phyloP scores from a whole-genome alignment of 2,113 vertebrate genomes.

The Cathartes aura region DNA sequence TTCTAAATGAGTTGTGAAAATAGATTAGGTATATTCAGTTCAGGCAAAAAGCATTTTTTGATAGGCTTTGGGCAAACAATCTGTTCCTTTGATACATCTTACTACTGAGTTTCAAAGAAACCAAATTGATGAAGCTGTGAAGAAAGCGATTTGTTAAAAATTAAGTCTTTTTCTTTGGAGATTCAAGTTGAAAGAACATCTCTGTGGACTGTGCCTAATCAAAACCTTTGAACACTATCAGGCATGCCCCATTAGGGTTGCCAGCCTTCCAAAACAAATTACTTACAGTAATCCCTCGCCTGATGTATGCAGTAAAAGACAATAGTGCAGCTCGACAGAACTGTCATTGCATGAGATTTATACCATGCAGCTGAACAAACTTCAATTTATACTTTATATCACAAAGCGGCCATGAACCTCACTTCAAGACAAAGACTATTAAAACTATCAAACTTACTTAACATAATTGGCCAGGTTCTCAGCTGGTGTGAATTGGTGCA shows the following conservation, averaged over 20 bases:
- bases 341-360: constrained; percentile 73
- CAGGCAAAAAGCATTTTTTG: not conserved
- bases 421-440: constrained; percentile 54
- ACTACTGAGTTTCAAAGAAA: constrained; percentile 57
- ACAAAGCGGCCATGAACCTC: constrained; percentile 65
- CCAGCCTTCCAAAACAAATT: constrained; percentile 74
- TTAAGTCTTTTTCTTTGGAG: constrained; percentile 64
- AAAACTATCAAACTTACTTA: constrained; percentile 1
- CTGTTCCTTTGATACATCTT: constrained; percentile 61
- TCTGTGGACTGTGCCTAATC: constrained; percentile 68
- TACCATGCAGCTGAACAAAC: constrained; percentile 74
- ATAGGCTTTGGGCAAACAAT: constrained; percentile 51
- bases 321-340: constrained; percentile 27
- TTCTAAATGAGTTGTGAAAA: constrained; percentile 56
- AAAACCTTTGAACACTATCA: constrained; percentile 74
- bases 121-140: constrained; percentile 40
- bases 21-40: constrained; percentile 34
- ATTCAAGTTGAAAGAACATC: constrained; percentile 63
- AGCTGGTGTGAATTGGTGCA: not conserved
- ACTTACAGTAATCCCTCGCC: constrained; percentile 55
- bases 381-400: constrained; percentile 65
- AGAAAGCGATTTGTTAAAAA: constrained; percentile 60
- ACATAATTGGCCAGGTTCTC: not conserved
- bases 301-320: constrained; percentile 62
- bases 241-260: constrained; percentile 63